Base-by-base conservation (phyloP, 2,797 vertebrate species). In the Limnodromus scolopaceus region DNA sequence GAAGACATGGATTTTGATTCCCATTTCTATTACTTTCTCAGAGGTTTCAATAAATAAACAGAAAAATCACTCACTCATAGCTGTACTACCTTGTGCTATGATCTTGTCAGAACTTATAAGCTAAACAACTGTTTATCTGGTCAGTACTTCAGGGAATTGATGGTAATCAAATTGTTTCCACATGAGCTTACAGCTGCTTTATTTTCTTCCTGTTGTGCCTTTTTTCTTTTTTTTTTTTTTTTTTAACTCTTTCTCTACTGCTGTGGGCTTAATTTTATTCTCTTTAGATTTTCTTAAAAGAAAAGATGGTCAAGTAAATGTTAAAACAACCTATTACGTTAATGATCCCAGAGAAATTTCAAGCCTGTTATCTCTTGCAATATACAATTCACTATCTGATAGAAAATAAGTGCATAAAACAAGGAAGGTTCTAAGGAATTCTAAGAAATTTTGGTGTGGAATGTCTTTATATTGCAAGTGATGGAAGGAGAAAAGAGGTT, bases 121-220 rank as follows among this genome's bases (percentile, higher is more conserved):
- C 30, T 61, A 80, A 96, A 84, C 65, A 96, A 89, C 49, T 82
- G n/a, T 91, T 97, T 91, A 63, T 88, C 18, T 89, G 66, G 88
- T 49, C 89, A 93, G 69, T 95, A 76, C 91, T 96, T 89, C 28
- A 23, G 89, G 93, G 93, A 93, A 87, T 77, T 89, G 90, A 70
- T 75, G 68, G 57, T 96, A 97, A 94, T 96, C 74, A 92, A 93
- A 95, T 94, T 86, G 41, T 85, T 97, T 97, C 84, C 86, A 80
- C 77, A 78, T 74, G 81, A 92, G 80, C 30, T 81, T 96, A 71
- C 79, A 84, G 82, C 76, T 84, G 87, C 80, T 89, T 84, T 82
- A 39, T 95, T 96, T 89, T 88, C 55, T 84, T 30, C 34, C 46
- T 60, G 13, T 66, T 63, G 8, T 79, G 79, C 53, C 53, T 77